Evolutionary conservation across 2,888 invertebrate species (phyloP).

Genomic region (Liposcelis brunnea): DNA sequence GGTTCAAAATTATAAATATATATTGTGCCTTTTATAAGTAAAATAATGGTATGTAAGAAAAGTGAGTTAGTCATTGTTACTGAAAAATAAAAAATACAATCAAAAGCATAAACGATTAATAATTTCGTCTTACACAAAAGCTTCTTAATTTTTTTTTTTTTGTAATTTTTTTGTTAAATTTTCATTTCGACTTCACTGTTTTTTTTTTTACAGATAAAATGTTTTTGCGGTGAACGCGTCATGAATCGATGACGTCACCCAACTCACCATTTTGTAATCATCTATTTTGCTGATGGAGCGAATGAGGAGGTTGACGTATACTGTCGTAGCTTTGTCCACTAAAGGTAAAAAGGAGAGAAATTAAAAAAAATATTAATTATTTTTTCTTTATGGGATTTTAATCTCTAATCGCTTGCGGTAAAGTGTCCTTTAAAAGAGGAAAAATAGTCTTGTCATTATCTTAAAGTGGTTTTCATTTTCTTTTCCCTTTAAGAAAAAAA

Average conservation of each 20-base stretch:
- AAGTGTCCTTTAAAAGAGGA: not conserved
- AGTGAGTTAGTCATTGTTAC: not conserved
- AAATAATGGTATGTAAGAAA: slow-evolving; percentile 7
- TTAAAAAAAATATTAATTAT: slow-evolving; percentile 9
- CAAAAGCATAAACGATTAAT: not conserved
- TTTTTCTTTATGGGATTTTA: slow-evolving; percentile 6
- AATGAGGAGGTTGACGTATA: slow-evolving; percentile 87
- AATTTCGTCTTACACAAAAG: not conserved
- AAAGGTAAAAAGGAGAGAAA: slow-evolving; percentile 10
- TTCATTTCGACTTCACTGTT: no score
- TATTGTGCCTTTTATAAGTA: not conserved
- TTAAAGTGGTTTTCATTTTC: no score
- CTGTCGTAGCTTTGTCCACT: slow-evolving; percentile 43
- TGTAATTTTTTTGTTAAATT: not conserved
- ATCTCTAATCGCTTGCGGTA: slow-evolving; percentile 8
- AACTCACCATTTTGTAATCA: slow-evolving; percentile 98
- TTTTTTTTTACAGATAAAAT: not conserved
- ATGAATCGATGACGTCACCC: slow-evolving; percentile 16
- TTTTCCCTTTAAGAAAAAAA: no score
- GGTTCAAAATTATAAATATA: no score
- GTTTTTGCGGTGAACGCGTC: slow-evolving; percentile 1
- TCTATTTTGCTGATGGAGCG: slow-evolving; percentile 98
- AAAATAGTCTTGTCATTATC: not conserved
- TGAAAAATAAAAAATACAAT: not conserved
- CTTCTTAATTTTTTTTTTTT: slow-evolving; percentile 3